Base-by-base conservation (phyloP, 2,888 invertebrate species). In the Agrotis puta region DNA sequence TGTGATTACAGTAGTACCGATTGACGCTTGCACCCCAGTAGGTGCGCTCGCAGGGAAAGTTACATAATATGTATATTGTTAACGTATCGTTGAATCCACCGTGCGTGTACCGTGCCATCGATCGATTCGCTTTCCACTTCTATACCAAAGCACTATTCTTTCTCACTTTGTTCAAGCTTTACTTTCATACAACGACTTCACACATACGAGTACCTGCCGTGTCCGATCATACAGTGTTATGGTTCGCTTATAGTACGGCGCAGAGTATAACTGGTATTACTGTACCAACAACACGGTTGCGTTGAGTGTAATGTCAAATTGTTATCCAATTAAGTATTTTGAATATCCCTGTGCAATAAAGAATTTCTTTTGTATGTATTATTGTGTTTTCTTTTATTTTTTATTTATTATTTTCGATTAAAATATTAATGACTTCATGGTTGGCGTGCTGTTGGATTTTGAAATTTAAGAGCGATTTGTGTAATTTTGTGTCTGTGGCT, bases 331-430 rank as follows among this genome's bases (percentile, higher is more conserved):
- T 92, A 91, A 91, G 90, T 91, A 90, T 91, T 90, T 92, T 92
- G 88, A 91, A 90, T 91, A 92, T 93, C 93, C 92, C 92, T 92
- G 94, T 95, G 94, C 94, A 95, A 95, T 95, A 95, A 94, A 94
- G 74, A 88, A 88, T 87, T 90, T 92, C 89, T 93, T 93, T 89
- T 92, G 82, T 91, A 90, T 88, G 84, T 82, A 82, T 85, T 76
- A 18, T 22, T 74, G 62, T 71, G 43, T 85, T 87, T 87, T 86
- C 67, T 78, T 82, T 56, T 39, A 33, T 33, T 33, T 33, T 33
- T 33, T 1, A 33, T 33, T 33, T 9, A 9, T 33, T 9, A 33
- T 33, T 33, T 33, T 33, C 33, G 33, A 33, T 33, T 33, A 9
- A 9, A 33, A 33, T 33, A 33, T 33, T 33, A 33, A 33, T 9